Percentiles rank a stretch among this genome's conserved stretches.
Conservation (phyloP, 1,140 invertebrate genomes). For the Bombus cullumanus region DNA sequence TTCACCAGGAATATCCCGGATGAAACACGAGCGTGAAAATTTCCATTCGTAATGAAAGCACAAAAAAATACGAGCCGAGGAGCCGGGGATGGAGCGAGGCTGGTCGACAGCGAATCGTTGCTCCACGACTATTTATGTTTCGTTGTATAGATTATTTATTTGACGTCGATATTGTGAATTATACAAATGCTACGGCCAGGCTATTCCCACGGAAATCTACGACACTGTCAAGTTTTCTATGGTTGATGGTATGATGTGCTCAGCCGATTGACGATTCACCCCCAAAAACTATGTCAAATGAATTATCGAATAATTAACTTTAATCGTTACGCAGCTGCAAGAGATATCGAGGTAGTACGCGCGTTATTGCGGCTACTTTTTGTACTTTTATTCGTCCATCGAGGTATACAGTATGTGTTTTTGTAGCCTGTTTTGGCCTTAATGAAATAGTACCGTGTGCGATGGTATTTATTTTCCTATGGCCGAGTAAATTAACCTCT, state of each 20-base stretch:
- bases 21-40: conserved; percentile 51
- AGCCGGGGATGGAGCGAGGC: not conserved
- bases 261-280: not conserved
- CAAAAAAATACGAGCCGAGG: conserved; percentile 55
- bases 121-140: conserved; percentile 26
- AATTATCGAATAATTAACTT: conserved; percentile 17
- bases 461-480: too few relatives aligned
- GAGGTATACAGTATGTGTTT: too few relatives aligned
- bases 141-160: conserved; percentile 24
- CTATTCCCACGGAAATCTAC: not conserved
- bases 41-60: conserved; percentile 64
- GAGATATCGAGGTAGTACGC: not conserved
- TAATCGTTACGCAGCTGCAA: not conserved
- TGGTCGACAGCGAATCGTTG: not conserved
- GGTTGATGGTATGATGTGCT: too few relatives aligned
- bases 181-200: conserved; percentile 10
- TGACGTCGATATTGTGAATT: conserved; percentile 20
- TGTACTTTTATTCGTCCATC: not conserved
- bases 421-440: too few relatives aligned
- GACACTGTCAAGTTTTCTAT: not conserved
- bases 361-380: not conserved
- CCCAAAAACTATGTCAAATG: not conserved
- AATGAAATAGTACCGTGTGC: too few relatives aligned
- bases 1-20: conserved; percentile 35
- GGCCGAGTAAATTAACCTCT: too few relatives aligned